Evolutionary conservation across 1,140 invertebrate species (phyloP).

Genomic region (Asobara japonica): DNA sequence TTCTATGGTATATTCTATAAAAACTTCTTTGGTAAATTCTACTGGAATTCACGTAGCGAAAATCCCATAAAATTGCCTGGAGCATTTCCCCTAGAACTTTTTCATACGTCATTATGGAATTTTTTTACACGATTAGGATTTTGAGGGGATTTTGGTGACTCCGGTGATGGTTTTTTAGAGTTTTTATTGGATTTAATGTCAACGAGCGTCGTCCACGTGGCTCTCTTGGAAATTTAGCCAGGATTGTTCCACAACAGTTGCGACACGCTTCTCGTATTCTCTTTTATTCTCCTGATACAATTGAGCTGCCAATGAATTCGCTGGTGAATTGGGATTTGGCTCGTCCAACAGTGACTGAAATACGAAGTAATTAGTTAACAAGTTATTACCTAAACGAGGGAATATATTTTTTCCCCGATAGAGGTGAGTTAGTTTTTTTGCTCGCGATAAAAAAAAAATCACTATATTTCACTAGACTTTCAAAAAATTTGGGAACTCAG

Average conservation of each 20-base stretch:
- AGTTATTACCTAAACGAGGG: conserved; percentile 26
- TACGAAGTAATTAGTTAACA: conserved; percentile 39
- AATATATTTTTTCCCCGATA: too few relatives aligned
- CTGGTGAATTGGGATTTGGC: conserved; percentile 78
- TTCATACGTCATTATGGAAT: not conserved
- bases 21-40: too few relatives aligned
- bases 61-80: too few relatives aligned
- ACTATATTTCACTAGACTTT: too few relatives aligned
- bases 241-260: conserved; percentile 75
- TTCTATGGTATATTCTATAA: too few relatives aligned
- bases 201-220: conserved; percentile 61
- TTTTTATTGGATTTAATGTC: conserved; percentile 48
- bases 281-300: conserved; percentile 75
- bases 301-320: conserved; percentile 76
- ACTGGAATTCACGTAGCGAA: too few relatives aligned
- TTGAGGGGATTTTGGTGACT: not conserved
- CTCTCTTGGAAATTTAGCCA: conserved; percentile 70
- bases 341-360: conserved; percentile 73
- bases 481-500: too few relatives aligned
- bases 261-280: conserved; percentile 77
- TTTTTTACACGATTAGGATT: not conserved
- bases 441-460: too few relatives aligned
- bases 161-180: not conserved
- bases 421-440: too few relatives aligned
- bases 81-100: too few relatives aligned